Conservation (phyloP, 2,797 vertebrate genomes). For the Anguilla pacifica region DNA sequence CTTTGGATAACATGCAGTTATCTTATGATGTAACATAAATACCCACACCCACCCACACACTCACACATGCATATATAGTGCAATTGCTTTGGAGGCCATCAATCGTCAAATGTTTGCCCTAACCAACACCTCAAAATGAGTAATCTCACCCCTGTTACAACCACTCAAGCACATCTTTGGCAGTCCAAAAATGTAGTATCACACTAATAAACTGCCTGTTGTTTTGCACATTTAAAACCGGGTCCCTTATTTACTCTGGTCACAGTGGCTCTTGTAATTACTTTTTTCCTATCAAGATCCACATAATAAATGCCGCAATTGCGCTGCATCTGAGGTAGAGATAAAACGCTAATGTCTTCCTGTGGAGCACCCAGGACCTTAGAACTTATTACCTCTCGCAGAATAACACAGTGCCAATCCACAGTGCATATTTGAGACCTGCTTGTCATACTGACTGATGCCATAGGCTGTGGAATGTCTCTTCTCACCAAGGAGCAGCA, state of each 20-base stretch:
- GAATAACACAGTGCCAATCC: background rate
- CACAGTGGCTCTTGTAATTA: background rate
- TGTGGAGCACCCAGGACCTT: background rate
- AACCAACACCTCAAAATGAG: background rate
- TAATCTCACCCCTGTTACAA: background rate
- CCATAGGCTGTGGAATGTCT: background rate
- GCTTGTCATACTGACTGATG: background rate
- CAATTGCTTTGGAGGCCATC: background rate
- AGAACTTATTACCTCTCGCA: background rate
- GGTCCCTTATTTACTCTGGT: background rate
- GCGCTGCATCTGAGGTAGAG: background rate
- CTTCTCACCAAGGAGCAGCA: background rate
- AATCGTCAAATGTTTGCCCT: background rate
- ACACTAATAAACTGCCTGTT: background rate
- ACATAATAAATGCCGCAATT: background rate
- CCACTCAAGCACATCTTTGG: background rate
- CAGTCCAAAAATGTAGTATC: background rate
- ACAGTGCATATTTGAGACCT: background rate
- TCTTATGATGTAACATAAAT: background rate
- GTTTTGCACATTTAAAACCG: background rate
- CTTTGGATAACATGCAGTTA: background rate
- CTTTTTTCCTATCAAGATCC: background rate
- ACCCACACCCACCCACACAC: no score
- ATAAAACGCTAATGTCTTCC: background rate
- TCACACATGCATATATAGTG: background rate